Percentiles rank a stretch among this genome's conserved stretches.
phyloP scores from a whole-genome alignment of 2,113 vertebrate species.

The Butorides virescens region DNA sequence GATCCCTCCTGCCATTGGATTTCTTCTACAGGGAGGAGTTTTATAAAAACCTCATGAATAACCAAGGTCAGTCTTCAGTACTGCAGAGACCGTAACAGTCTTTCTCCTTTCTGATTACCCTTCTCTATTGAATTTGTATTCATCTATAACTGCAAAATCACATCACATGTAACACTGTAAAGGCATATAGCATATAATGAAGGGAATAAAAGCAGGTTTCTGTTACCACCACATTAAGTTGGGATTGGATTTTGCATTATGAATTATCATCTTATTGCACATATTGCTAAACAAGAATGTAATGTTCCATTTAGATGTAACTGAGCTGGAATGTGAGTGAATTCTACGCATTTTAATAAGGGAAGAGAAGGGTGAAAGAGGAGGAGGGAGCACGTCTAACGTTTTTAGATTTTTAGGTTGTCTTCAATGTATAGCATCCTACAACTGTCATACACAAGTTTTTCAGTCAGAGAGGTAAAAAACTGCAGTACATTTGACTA shows the following conservation, averaged over 20 bases:
- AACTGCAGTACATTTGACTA: background rate
- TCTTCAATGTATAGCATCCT: background rate
- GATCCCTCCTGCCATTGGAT: background rate
- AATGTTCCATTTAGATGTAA: background rate
- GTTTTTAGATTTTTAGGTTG: background rate
- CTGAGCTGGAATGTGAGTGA: background rate
- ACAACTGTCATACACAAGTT: background rate
- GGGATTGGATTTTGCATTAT: constrained; percentile 3
- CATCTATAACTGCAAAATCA: background rate
- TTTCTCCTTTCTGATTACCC: background rate
- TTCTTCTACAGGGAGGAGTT: background rate
- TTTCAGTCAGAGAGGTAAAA: background rate
- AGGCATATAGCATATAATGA: background rate
- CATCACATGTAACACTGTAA: background rate
- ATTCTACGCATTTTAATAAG: background rate
- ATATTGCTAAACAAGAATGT: background rate
- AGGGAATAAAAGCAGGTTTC: background rate
- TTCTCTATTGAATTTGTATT: background rate
- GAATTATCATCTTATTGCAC: background rate
- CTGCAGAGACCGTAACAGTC: background rate
- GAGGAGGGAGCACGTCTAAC: background rate
- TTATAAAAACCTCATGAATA: background rate
- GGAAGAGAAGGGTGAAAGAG: background rate
- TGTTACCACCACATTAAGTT: background rate
- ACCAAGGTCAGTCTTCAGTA: background rate